Base-by-base conservation (phyloP, 2,888 invertebrate genomes). In the Ormyrus thymus region DNA sequence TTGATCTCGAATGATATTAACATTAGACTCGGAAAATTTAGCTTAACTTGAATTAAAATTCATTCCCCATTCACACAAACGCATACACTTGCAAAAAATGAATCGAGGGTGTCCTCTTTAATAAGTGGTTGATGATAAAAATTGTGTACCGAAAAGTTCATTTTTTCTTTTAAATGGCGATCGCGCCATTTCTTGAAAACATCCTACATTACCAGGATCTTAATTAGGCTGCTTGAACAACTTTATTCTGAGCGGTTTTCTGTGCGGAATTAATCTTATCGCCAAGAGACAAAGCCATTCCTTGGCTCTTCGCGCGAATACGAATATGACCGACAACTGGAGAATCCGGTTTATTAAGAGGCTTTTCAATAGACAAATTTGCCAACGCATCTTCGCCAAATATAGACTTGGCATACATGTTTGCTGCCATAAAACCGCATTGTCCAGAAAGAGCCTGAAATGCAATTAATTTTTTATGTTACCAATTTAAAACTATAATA, bases 371-470 rank as follows among this genome's bases (percentile, higher is more conserved):
- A 91, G 98, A 98, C 86, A 99, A 93, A 93, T 99, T 99, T 81
- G 99, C 99, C 84, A 99, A 92, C 4, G 99, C 99, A 91, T 99
- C 98, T 91, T 99, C 99, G 10, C 99, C 99, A 91, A 97, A 97
- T 87, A 98, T 98, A 7, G 97, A 97, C 86, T 97, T 95, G 62
- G 99, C 99, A 92, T 99, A 99, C 93, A 99, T 94, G 90, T 99
- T 99, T 62, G 99, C 99, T 7, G 99, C 99, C 97, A 99, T 97
- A 91, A 99, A 99, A 7, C 99, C 99, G 91, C 99, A 99, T 85
- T 99, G 98, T 0, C 99, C 99, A 0, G 96, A 95, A 75, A 99
- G 91, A 0, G 98, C 97, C 94, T 95, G 89, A 1, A 84, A 82
- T 48, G 51, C 65, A 74, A 50, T 56, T 29, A 29, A 29, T 29